Percentiles rank a stretch among this genome's conserved stretches.
phyloP scores from a whole-genome alignment of 2,113 vertebrate genomes.

The Nyctibius bracteatus region DNA sequence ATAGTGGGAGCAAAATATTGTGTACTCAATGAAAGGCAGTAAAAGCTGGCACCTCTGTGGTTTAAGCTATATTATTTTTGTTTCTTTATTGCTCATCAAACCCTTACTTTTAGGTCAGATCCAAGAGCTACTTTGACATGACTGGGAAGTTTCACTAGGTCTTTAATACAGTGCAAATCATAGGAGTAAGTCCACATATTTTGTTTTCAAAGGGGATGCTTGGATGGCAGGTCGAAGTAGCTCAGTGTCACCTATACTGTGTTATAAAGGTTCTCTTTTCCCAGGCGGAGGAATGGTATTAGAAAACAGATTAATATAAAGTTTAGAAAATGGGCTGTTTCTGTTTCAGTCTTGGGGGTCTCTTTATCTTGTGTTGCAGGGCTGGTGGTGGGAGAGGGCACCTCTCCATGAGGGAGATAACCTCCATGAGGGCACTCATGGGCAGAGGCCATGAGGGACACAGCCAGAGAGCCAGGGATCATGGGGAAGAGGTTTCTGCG shows the following conservation, averaged over 20 bases:
- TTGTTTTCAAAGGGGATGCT: not conserved
- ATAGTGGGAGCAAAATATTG: not conserved
- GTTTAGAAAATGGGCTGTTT: not conserved
- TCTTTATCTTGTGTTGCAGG: not conserved
- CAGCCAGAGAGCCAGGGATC: not conserved
- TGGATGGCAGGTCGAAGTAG: not conserved
- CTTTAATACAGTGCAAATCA: not conserved
- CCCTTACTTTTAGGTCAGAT: not conserved
- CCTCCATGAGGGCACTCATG: too few relatives aligned
- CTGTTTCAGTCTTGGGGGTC: not conserved
- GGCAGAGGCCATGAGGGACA: not conserved
- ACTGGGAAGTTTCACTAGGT: not conserved
- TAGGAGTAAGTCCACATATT: not conserved
- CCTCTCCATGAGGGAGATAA: too few relatives aligned
- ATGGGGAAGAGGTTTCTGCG: accelerated
- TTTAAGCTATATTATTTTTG: constrained; percentile 3
- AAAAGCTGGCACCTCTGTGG: constrained; percentile 34
- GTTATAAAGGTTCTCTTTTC: not conserved
- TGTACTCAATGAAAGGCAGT: constrained; percentile 19
- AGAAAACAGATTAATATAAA: not conserved
- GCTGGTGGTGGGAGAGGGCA: not conserved
- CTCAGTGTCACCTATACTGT: not conserved
- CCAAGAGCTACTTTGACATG: not conserved
- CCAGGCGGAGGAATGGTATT: not conserved
- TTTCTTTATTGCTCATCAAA: constrained; percentile 27